phyloP scores from a whole-genome alignment of 2,888 invertebrate genomes.

The Eupithecia centaureata region DNA sequence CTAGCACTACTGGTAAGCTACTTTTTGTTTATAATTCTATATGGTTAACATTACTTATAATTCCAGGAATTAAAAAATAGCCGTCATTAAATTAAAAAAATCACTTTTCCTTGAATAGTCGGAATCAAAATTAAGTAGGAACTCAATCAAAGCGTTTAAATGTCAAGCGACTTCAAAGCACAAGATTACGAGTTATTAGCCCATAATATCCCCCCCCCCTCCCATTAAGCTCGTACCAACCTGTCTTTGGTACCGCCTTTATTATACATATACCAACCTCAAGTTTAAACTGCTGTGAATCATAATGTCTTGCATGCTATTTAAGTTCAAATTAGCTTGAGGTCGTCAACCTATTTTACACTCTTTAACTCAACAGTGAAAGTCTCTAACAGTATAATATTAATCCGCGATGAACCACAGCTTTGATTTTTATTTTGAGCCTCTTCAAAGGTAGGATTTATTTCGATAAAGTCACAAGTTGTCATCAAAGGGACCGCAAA shows the following conservation, averaged over 20 bases:
- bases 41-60: not conserved
- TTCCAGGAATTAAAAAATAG: not conserved
- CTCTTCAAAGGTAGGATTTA: not conserved
- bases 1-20: no score
- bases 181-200: constrained; percentile 34
- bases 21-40: no score
- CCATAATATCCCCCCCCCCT: constrained; percentile 27
- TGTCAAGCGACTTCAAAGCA: constrained; percentile 25
- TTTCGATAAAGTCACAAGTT: not conserved
- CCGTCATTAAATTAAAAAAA: not conserved
- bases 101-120: not conserved
- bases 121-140: not conserved
- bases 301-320: not conserved
- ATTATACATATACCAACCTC: constrained; percentile 29
- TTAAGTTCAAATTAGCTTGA: not conserved
- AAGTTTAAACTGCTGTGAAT: constrained; percentile 35
- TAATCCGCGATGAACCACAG: no score
- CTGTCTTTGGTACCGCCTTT: constrained; percentile 38
- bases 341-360: constrained; percentile 1
- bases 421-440: not conserved
- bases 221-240: constrained; percentile 39
- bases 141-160: constrained; percentile 26
- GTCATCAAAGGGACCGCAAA: not conserved
- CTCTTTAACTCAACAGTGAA: no score
- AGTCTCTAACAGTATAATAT: not conserved